These are phyloP conservation scores for Fissipunctia ypsillon DNA, from an alignment of 2,888 invertebrate genomes.

Conservation along the genomic window DNA sequence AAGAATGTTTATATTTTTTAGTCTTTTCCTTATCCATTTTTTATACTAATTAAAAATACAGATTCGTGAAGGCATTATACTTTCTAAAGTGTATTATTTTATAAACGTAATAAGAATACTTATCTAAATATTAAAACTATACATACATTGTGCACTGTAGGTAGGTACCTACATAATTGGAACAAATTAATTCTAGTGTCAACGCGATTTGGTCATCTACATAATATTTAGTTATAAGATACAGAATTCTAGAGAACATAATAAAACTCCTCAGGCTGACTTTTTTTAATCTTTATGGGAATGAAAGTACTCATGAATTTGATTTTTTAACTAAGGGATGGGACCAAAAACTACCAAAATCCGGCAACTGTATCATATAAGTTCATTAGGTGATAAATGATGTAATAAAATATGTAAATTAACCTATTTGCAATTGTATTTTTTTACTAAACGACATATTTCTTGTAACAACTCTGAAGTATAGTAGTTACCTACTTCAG, in stretches of 20 bases:
- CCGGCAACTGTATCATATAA: neutral
- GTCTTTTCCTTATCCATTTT: conserved; percentile 55
- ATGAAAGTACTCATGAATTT: neutral
- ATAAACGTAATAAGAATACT: conserved; percentile 14
- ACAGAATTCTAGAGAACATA: neutral
- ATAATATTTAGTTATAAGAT: conserved; percentile 8
- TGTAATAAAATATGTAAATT: neutral
- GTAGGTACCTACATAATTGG: conserved; percentile 7
- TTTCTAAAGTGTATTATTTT: conserved; percentile 33
- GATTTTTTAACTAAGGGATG: neutral
- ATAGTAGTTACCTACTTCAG: too few species aligned
- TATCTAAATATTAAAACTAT: conserved; percentile 15
- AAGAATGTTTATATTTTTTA: conserved; percentile 57
- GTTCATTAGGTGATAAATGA: neutral
- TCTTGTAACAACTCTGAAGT: too few species aligned
- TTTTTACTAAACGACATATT: neutral
- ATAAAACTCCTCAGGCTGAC: neutral
- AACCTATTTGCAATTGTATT: neutral
- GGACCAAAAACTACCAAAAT: neutral
- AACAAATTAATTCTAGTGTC: conserved; percentile 32
- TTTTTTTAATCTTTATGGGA: neutral
- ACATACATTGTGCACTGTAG: conserved; percentile 32
- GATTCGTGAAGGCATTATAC: conserved; percentile 44
- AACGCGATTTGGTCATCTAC: conserved; percentile 19
- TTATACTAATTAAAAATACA: conserved; percentile 43